Conservation (phyloP, 2,888 invertebrate genomes). For the Tetragnatha montana region DNA sequence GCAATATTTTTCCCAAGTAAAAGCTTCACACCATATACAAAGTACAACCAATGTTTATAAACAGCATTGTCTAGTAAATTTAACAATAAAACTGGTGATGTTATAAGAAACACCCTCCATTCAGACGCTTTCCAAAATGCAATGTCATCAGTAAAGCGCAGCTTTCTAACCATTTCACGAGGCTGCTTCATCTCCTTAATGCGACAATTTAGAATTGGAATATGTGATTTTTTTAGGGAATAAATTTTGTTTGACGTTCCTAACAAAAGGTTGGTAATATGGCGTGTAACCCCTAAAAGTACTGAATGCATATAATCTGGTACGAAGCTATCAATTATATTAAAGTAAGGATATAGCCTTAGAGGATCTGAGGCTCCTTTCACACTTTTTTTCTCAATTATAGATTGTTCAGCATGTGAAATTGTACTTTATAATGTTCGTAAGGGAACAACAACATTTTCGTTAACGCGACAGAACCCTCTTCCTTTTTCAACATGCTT, state of each 20-base stretch:
- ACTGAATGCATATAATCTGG: neutral
- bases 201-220: neutral
- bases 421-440: neutral
- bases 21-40: neutral
- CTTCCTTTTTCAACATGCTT: conserved; percentile 2
- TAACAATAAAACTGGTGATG: too few relatives aligned
- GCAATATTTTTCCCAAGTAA: too few relatives aligned
- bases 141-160: neutral
- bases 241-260: neutral
- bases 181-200: neutral
- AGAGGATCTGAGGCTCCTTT: neutral
- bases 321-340: neutral
- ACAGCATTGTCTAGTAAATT: too few relatives aligned
- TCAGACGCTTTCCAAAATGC: too few relatives aligned
- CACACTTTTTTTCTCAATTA: too few relatives aligned
- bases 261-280: neutral
- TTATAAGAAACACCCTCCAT: too few relatives aligned
- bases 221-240: neutral
- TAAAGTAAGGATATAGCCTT: neutral
- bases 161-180: neutral
- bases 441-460: too few relatives aligned
- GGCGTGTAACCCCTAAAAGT: neutral
- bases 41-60: too few relatives aligned
- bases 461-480: neutral
- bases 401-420: too few relatives aligned